These are phyloP conservation scores for Characodon lateralis DNA, from an alignment of 2,797 vertebrate genomes.

Conservation along the genomic window DNA sequence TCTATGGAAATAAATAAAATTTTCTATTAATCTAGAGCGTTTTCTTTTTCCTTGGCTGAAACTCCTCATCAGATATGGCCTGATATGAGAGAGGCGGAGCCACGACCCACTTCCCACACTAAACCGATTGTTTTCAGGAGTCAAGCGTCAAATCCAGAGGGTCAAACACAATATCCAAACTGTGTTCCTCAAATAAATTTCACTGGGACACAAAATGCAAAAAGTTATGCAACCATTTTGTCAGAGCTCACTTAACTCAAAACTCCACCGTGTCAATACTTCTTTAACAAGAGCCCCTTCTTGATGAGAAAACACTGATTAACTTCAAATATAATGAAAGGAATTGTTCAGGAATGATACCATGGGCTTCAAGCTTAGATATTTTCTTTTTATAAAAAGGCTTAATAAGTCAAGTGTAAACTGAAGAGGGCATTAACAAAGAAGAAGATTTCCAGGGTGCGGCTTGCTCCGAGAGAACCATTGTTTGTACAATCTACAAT, in stretches of 20 bases:
- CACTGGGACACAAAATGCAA: background rate
- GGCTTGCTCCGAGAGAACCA: slow-evolving; percentile 39
- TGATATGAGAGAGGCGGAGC: slow-evolving; percentile 74
- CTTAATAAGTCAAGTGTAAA: slow-evolving; percentile 46
- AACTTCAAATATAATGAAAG: background rate
- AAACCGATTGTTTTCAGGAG: slow-evolving; percentile 16
- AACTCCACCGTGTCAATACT: background rate
- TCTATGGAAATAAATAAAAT: background rate
- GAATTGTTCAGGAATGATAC: slow-evolving; percentile 16
- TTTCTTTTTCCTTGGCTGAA: slow-evolving; percentile 41
- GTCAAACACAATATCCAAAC: slow-evolving; percentile 16
- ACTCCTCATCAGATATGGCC: slow-evolving; percentile 72
- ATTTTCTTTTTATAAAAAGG: slow-evolving; percentile 46
- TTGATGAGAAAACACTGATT: background rate
- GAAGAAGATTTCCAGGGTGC: slow-evolving; percentile 59
- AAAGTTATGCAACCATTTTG: background rate
- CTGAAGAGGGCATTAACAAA: slow-evolving; percentile 28
- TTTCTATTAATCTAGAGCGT: background rate
- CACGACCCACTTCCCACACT: slow-evolving; percentile 41
- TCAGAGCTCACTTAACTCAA: background rate
- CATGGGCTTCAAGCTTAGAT: slow-evolving; percentile 5
- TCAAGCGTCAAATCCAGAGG: background rate
- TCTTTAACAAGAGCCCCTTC: background rate
- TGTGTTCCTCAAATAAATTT: slow-evolving; percentile 22
- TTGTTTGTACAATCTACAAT: slow-evolving; percentile 59